Conservation (phyloP, 2,797 vertebrate genomes). For the Enteromius radiatus region DNA sequence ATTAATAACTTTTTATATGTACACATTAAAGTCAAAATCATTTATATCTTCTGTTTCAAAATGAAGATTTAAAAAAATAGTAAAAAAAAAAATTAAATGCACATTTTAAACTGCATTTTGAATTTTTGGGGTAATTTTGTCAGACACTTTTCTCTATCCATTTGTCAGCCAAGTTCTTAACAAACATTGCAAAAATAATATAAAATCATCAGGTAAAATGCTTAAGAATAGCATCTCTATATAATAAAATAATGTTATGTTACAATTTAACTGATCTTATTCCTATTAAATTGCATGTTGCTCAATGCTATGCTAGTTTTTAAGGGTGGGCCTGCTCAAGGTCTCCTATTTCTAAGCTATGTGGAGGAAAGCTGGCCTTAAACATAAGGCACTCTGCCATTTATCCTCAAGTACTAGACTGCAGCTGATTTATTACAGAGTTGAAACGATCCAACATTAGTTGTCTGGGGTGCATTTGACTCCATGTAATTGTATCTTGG, state of each 20-base stretch:
- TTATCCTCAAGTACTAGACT: not conserved
- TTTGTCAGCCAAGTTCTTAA: too few species aligned
- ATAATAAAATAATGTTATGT: too few species aligned
- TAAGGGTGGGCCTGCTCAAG: not conserved
- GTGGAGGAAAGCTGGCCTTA: not conserved
- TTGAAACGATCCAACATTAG: not conserved
- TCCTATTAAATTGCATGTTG: not conserved
- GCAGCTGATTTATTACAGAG: conserved; percentile 4
- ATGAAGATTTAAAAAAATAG: not conserved
- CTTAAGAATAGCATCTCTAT: too few species aligned
- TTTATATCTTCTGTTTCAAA: not conserved
- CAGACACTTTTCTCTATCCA: too few species aligned
- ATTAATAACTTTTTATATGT: not conserved
- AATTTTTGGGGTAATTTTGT: too few species aligned
- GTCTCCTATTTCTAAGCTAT: not conserved
- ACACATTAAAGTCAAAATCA: not conserved
- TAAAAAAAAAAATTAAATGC: too few species aligned
- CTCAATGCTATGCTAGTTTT: not conserved
- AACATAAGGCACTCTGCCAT: conserved; percentile 2
- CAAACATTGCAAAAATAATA: too few species aligned
- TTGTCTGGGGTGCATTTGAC: not conserved
- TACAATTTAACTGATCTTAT: not conserved
- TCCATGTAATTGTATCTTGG: conserved; percentile 3
- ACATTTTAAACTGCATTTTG: too few species aligned
- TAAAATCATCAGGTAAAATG: too few species aligned